phyloP scores from a whole-genome alignment of 2,888 invertebrate genomes.

The Cosmopolites sordidus region DNA sequence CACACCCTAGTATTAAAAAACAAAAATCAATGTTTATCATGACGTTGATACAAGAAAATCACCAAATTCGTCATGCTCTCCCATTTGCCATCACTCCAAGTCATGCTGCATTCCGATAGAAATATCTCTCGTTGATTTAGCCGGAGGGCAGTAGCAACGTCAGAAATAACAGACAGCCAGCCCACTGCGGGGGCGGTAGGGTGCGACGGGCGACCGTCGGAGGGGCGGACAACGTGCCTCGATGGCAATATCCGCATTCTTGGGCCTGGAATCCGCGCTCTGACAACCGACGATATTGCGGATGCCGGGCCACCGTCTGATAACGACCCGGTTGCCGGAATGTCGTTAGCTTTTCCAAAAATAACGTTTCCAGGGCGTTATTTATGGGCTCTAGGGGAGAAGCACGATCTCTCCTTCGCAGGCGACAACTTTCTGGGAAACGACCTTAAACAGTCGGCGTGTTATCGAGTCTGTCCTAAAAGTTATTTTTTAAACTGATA shows the following conservation, averaged over 20 bases:
- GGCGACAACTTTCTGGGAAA: no score
- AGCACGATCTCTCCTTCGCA: no score
- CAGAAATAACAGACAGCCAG: conserved; percentile 22
- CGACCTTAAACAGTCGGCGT: no score
- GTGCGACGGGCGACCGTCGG: conserved; percentile 12
- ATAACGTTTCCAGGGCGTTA: conserved; percentile 50
- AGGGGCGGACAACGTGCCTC: conserved; percentile 22
- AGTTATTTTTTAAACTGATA: no score
- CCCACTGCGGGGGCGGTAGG: conserved; percentile 7
- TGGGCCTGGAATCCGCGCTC: conserved; percentile 41
- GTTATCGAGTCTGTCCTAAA: no score
- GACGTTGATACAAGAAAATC: no score
- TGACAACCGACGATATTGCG: conserved; percentile 41
- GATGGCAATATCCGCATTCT: conserved; percentile 49
- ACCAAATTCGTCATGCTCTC: no score
- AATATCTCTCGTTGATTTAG: conserved; percentile 22
- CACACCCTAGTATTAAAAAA: no score
- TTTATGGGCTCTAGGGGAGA: conserved; percentile 41
- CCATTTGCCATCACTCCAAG: no score
- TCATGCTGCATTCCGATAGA: neutral
- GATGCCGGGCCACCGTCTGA: conserved; percentile 40
- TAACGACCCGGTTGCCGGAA: conserved; percentile 47
- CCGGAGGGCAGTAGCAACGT: conserved; percentile 20
- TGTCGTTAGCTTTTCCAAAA: conserved; percentile 50
- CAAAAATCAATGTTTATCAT: no score